Conservation (phyloP, 2,888 invertebrate species). For the Cephus sareptanus region DNA sequence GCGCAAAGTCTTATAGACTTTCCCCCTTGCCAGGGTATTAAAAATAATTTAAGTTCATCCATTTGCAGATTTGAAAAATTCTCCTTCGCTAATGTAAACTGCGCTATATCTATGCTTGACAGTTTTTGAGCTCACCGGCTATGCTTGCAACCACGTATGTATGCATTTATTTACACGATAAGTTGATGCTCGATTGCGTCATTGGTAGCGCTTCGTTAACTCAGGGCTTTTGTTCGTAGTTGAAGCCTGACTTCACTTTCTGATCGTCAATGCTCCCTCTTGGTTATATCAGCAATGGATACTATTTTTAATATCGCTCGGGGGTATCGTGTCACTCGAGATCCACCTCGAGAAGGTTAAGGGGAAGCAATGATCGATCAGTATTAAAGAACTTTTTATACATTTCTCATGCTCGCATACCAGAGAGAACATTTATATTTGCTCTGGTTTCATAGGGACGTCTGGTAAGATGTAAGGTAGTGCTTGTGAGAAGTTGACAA, state of each 20-base stretch:
- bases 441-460: not conserved
- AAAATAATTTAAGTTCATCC: not conserved
- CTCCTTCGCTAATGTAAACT: not conserved
- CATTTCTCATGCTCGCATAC: not conserved
- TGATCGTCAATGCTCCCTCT: conserved; percentile 1
- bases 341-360: not conserved
- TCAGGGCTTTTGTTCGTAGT: conserved; percentile 36
- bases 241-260: conserved; percentile 36
- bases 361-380: not conserved
- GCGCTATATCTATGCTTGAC: not conserved
- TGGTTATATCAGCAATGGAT: conserved; percentile 10
- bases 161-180: conserved; percentile 3
- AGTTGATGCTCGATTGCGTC: conserved; percentile 31
- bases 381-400: not conserved
- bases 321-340: not conserved
- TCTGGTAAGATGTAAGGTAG: not conserved
- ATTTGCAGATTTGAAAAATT: not conserved
- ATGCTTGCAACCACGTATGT: not conserved
- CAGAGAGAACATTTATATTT: not conserved
- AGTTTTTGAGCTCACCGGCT: not conserved
- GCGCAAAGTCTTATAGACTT: not conserved
- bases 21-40: not conserved
- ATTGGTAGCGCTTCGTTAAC: conserved; percentile 24
- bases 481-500: not conserved
- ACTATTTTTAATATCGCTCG: conserved; percentile 36